Evolutionary conservation across 2,888 invertebrate genomes (phyloP).

Genomic region (Adela reaumurella): DNA sequence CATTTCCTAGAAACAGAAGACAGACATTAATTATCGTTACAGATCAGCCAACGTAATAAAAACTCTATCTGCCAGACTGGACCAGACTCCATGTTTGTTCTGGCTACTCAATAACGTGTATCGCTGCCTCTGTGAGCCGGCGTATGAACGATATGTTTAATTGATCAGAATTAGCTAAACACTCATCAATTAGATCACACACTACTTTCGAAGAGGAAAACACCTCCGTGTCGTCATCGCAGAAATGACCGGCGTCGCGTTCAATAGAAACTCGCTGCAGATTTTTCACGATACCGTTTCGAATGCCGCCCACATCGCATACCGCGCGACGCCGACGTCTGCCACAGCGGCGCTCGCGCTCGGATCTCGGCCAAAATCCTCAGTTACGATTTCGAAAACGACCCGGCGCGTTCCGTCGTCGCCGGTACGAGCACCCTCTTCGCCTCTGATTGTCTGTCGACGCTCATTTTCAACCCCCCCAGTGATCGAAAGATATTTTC

Average conservation of each 20-base stretch:
- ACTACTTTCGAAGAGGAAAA: conserved; percentile 47
- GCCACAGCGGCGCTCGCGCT: conserved; percentile 39
- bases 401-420: conserved; percentile 57
- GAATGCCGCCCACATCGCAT: background rate
- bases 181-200: conserved; percentile 28
- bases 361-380: conserved; percentile 47
- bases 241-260: conserved; percentile 24
- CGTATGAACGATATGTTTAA: too few species aligned
- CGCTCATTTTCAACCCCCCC: background rate
- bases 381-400: conserved; percentile 58
- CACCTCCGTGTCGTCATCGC: conserved; percentile 51
- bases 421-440: conserved; percentile 20
- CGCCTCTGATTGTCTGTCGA: background rate
- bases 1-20: too few species aligned
- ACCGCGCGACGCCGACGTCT: conserved; percentile 27
- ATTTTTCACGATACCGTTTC: conserved; percentile 1
- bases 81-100: too few species aligned
- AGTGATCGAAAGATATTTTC: background rate
- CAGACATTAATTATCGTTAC: too few species aligned
- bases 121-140: too few species aligned
- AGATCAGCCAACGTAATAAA: too few species aligned
- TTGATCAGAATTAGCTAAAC: conserved; percentile 1
- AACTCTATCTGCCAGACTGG: too few species aligned
- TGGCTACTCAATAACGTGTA: too few species aligned
- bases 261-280: conserved; percentile 36